A percentile compares a stretch with the other conserved stretches of the same genome.
Evolutionary conservation across 1,140 invertebrate species (phyloP).

Genomic region (Drosophila mojavensis): DNA sequence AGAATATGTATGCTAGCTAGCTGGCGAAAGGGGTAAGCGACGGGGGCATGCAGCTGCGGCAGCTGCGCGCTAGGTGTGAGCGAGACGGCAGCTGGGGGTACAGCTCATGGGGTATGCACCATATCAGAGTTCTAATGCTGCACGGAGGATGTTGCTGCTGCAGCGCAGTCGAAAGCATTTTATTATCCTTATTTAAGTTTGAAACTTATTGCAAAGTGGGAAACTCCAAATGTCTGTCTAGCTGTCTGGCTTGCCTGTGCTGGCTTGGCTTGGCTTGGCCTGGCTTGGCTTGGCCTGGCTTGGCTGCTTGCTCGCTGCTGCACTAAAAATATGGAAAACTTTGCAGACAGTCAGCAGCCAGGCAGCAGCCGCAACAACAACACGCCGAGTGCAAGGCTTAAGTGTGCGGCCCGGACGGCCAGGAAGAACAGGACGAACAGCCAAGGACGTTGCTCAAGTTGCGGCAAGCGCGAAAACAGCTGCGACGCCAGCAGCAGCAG

Average conservation of each 20-base stretch:
- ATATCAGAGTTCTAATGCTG: conserved; percentile 18
- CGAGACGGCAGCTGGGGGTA: not conserved
- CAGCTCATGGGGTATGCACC: not conserved
- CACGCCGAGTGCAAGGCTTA: conserved; percentile 64
- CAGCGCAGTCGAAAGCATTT: conserved; percentile 77
- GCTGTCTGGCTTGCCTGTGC: not conserved
- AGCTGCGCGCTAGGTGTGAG: not conserved
- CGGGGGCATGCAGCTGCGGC: not conserved
- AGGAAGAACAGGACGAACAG: conserved; percentile 42
- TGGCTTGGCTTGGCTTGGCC: not conserved
- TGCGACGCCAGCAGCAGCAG: conserved; percentile 19
- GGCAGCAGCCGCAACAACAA: conserved; percentile 34
- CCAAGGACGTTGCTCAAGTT: conserved; percentile 80
- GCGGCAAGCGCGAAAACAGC: conserved; percentile 70
- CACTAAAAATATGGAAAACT: conserved; percentile 83
- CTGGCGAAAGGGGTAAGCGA: not conserved
- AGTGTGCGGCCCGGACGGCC: conserved; percentile 40
- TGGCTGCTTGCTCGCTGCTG: conserved; percentile 23
- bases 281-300: conserved; percentile 1
- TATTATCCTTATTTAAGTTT: conserved; percentile 84
- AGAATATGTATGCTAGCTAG: conserved; percentile 10
- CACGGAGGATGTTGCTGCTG: conserved; percentile 29
- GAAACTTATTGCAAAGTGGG: conserved; percentile 83
- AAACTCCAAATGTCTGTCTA: conserved; percentile 71
- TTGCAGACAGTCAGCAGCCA: conserved; percentile 78